phyloP scores from a whole-genome alignment of 2,797 vertebrate genomes.

The Melanotaenia trifasciata region DNA sequence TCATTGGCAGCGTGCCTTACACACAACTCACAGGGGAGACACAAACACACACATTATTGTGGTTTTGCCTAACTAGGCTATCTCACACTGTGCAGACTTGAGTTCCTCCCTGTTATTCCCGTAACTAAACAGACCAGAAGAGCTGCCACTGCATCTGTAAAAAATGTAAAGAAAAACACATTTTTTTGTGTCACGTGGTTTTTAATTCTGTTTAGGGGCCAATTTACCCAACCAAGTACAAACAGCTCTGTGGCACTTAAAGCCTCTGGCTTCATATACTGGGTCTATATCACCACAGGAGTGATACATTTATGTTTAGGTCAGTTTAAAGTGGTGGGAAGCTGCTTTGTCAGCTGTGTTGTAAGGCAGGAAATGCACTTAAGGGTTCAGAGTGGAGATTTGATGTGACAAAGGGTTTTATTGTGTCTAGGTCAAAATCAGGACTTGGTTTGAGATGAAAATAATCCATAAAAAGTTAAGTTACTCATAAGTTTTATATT shows the following conservation, averaged over 20 bases:
- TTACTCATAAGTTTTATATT: not conserved
- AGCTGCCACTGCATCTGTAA: slow-evolving; percentile 8
- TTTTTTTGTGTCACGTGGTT: slow-evolving; percentile 31
- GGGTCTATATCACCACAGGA: not conserved
- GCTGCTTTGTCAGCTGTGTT: slow-evolving; percentile 3
- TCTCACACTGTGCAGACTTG: slow-evolving; percentile 39
- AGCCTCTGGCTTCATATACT: not conserved
- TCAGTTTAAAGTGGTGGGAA: not conserved
- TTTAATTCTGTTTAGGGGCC: slow-evolving; percentile 24
- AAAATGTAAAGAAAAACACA: not conserved
- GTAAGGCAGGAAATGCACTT: slow-evolving; percentile 15
- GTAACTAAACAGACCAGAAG: slow-evolving; percentile 22
- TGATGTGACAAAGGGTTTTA: slow-evolving; percentile 7
- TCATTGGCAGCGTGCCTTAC: slow-evolving; percentile 72
- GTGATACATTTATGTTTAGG: slow-evolving; percentile 3
- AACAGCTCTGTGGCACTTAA: slow-evolving; percentile 8
- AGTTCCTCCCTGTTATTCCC: slow-evolving; percentile 51
- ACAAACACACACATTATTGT: slow-evolving; percentile 50
- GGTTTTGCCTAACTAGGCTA: slow-evolving; percentile 49
- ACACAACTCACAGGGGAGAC: slow-evolving; percentile 41
- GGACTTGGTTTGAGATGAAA: not conserved
- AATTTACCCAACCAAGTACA: slow-evolving; percentile 16
- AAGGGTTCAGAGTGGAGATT: not conserved
- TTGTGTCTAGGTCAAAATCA: not conserved
- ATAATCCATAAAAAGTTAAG: not conserved